phyloP scores from a whole-genome alignment of 1,140 invertebrate species.

The Zaprionus kolodkinae region DNA sequence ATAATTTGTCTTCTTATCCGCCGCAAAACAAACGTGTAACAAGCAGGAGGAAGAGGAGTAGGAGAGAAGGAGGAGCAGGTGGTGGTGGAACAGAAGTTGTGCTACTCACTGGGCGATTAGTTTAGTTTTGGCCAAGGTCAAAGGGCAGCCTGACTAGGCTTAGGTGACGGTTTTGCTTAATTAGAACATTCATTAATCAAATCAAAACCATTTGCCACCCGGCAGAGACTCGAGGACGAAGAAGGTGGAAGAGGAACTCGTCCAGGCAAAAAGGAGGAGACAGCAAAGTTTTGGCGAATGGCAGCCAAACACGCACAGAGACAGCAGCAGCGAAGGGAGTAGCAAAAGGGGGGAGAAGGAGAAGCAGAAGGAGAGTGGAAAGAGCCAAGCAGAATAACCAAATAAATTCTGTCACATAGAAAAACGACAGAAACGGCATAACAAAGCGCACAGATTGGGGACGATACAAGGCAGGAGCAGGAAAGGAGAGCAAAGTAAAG shows the following conservation, averaged over 20 bases:
- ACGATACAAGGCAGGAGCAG: constrained; percentile 36
- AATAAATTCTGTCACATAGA: constrained; percentile 81
- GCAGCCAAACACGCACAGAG: constrained; percentile 71
- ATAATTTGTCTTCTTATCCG: constrained; percentile 80
- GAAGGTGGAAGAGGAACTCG: no score
- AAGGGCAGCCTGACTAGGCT: constrained; percentile 58
- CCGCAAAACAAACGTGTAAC: constrained; percentile 30
- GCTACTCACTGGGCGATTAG: background rate
- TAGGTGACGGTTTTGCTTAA: constrained; percentile 83
- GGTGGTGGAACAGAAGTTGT: background rate
- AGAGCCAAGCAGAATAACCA: constrained; percentile 43
- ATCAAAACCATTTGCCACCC: constrained; percentile 84
- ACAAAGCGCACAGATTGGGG: constrained; percentile 75
- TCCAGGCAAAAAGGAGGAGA: constrained; percentile 42
- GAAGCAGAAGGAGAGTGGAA: background rate
- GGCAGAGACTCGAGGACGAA: constrained; percentile 30
- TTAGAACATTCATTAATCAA: constrained; percentile 84
- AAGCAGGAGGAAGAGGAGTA: background rate
- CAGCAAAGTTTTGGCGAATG: constrained; percentile 75
- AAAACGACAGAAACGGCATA: constrained; percentile 78
- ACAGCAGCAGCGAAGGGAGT: constrained; percentile 3
- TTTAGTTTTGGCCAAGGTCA: constrained; percentile 72
- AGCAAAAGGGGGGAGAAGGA: background rate
- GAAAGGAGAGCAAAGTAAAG: constrained; percentile 22
- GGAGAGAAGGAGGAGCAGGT: background rate